Base-by-base conservation (phyloP, 1,140 invertebrate species). In the Drosophila lini region DNA sequence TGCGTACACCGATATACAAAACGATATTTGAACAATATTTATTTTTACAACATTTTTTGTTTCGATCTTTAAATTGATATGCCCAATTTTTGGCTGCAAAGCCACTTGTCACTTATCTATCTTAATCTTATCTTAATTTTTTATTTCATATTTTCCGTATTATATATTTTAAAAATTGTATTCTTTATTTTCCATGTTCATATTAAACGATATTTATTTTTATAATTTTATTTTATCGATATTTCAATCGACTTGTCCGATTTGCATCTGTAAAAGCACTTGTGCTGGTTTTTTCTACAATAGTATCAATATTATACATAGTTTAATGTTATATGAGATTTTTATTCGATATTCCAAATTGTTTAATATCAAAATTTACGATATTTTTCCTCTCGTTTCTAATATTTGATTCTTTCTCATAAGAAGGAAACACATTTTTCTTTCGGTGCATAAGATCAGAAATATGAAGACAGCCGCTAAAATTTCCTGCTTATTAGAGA, bases 401-500 rank as follows among this genome's bases (percentile, higher is more conserved):
- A 28, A 28, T 28, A 28, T 41, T 11, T 5, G 4, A 5, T 44
- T 42, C 9, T 16, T 22, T 13, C 10, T 19, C 16, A 44, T 11
- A 5, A 28, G 3, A 28, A n/a, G n/a, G n/a, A n/a, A 1, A 34
- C 25, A 28, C 25, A 8, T 50, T 41, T 50, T 1, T 16, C 22
- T 22, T 9, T 16, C 45, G 34, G 45, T 64, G 67, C 40, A 40
- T 8, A n/a, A n/a, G 15, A 8, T 15, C 25, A 13, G 11, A 41
- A 69, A 22, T 13, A 42, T 22, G 15, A 40, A 67, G 32, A 56
- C 22, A 68, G 8, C 36, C 55, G 5, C 19, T 28, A 47, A 64
- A 32, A 19, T 58, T 69, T 71, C 64, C 64, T 58, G 52, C 65
- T 71, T 70, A 70, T 71, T 70, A 70, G 44, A 70, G 52, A 71